Evolutionary conservation across 2,113 vertebrate genomes (phyloP).

Genomic region (Chinchilla lanigera): DNA sequence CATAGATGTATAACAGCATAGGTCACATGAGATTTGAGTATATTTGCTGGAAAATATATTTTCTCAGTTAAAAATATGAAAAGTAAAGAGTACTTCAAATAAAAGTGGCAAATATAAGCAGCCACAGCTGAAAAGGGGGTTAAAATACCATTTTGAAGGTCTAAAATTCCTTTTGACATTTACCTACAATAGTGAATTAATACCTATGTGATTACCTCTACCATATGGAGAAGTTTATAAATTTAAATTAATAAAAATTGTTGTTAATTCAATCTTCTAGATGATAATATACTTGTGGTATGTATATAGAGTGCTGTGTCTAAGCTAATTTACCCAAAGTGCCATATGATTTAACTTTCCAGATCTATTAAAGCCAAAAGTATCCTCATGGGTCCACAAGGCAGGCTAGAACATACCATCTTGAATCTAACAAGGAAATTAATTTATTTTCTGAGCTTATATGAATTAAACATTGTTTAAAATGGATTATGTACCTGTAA

Average conservation of each 20-base stretch:
- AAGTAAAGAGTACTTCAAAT: background rate
- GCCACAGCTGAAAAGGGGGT: background rate
- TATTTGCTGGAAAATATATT: slow-evolving; percentile 1
- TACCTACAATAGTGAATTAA: background rate
- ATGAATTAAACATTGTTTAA: background rate
- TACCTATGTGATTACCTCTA: background rate
- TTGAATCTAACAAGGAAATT: slow-evolving; percentile 30
- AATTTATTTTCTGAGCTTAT: slow-evolving; percentile 40
- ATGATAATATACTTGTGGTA: background rate
- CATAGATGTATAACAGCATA: background rate
- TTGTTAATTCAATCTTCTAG: background rate
- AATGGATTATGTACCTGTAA: background rate
- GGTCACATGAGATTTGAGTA: background rate
- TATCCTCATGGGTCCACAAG: background rate
- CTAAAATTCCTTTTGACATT: slow-evolving; percentile 17
- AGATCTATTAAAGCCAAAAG: background rate
- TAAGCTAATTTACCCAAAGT: background rate
- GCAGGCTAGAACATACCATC: background rate
- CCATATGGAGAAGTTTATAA: background rate
- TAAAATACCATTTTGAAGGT: background rate
- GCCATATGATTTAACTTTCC: background rate
- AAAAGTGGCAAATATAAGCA: background rate
- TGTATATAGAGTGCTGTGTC: background rate
- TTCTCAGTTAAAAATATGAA: background rate
- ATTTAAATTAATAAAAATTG: slow-evolving; percentile 51